Percentiles rank a stretch among this genome's conserved stretches.
phyloP scores from a whole-genome alignment of 1,140 invertebrate genomes.

The Caenorhabditis brenneri region DNA sequence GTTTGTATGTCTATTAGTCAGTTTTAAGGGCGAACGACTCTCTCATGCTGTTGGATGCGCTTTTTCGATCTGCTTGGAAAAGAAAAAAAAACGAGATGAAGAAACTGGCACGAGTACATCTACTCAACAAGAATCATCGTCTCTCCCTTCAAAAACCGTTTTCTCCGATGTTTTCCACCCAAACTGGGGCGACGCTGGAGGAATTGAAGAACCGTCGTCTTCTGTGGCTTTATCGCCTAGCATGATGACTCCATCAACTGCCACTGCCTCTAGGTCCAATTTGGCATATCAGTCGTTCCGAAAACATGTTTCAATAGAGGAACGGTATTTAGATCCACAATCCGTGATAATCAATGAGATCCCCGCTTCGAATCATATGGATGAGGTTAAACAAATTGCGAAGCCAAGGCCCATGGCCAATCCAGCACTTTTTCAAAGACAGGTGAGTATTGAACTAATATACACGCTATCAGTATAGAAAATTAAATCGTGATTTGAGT shows the following conservation, averaged over 20 bases:
- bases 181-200: conserved; percentile 31
- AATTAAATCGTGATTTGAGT: not conserved
- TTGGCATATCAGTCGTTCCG: conserved; percentile 64
- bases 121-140: not conserved
- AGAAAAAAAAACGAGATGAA: conserved; percentile 95
- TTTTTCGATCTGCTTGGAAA: conserved; percentile 94
- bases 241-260: not conserved
- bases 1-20: too few species aligned
- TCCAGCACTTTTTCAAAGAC: conserved; percentile 59
- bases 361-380: not conserved
- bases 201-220: not conserved
- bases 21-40: conserved; percentile 91
- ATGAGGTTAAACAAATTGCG: conserved; percentile 22
- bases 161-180: conserved; percentile 33
- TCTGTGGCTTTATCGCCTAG: not conserved
- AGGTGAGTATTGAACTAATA: conserved; percentile 13
- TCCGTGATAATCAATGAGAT: conserved; percentile 64
- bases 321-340: conserved; percentile 66
- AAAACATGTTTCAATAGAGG: conserved; percentile 64
- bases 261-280: conserved; percentile 48
- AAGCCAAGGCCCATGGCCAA: conserved; percentile 64
- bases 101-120: conserved; percentile 76
- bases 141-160: not conserved
- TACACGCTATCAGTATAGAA: not conserved
- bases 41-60: conserved; percentile 99